These are phyloP conservation scores for Euura lappo DNA, from an alignment of 1,140 invertebrate genomes.

Conservation along the genomic window DNA sequence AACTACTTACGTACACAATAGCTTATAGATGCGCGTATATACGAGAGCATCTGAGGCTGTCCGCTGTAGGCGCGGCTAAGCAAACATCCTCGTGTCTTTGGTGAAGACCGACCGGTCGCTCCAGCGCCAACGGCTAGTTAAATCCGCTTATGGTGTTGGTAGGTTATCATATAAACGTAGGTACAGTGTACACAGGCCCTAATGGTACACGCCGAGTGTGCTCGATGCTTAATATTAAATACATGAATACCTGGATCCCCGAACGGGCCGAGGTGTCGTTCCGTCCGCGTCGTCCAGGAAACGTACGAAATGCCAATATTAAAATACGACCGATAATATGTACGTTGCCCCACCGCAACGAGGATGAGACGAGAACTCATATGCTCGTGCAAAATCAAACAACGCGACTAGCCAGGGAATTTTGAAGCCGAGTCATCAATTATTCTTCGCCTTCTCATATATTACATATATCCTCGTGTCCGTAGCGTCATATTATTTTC, in stretches of 20 bases:
- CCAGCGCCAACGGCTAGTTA: slow-evolving; percentile 4
- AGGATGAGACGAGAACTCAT: too few relatives aligned
- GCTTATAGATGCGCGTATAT: too few relatives aligned
- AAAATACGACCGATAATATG: background rate
- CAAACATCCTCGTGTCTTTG: slow-evolving; percentile 54
- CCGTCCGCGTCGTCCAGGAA: slow-evolving; percentile 13
- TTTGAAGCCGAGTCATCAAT: background rate
- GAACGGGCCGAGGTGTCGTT: slow-evolving; percentile 18
- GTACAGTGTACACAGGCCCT: background rate
- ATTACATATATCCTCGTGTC: too few relatives aligned
- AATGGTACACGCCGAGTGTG: slow-evolving; percentile 9
- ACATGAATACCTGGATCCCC: slow-evolving; percentile 23
- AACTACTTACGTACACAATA: too few relatives aligned
- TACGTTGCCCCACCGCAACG: too few relatives aligned
- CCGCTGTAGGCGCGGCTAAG: slow-evolving; percentile 51
- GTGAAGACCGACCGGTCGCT: slow-evolving; percentile 23
- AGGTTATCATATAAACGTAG: slow-evolving; percentile 23
- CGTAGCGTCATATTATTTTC: too few relatives aligned
- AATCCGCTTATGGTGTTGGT: background rate
- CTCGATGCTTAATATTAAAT: slow-evolving; percentile 17
- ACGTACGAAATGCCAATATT: background rate
- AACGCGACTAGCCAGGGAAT: background rate
- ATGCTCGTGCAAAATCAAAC: background rate
- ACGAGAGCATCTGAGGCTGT: slow-evolving; percentile 28
- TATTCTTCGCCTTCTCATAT: too few relatives aligned